phyloP scores from a whole-genome alignment of 2,888 invertebrate genomes.

The Gymnocheta viridis region DNA sequence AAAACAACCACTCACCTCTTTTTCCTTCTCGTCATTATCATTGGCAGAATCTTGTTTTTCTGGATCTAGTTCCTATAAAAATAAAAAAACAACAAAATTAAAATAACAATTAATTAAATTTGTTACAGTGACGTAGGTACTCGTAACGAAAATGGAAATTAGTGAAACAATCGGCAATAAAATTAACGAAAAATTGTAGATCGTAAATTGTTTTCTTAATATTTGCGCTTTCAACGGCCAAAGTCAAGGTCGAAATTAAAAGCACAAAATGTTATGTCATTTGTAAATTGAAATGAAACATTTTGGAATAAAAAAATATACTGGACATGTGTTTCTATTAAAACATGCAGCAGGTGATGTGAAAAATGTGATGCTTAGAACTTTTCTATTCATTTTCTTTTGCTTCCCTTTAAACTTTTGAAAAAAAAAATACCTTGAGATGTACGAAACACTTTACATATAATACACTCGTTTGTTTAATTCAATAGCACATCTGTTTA shows the following conservation, averaged over 20 bases:
- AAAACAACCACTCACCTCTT: conserved; percentile 82
- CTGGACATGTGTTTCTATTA: not conserved
- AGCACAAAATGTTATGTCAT: not conserved
- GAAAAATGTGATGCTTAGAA: not conserved
- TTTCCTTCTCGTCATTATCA: conserved; percentile 83
- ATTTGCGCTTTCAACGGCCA: conserved; percentile 24
- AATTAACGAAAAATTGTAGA: conserved; percentile 8
- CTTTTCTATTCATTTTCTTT: too few species aligned
- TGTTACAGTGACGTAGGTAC: conserved; percentile 8
- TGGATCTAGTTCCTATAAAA: conserved; percentile 86
- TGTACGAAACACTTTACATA: not conserved
- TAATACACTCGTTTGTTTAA: not conserved
- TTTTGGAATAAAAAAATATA: not conserved
- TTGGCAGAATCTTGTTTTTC: conserved; percentile 84
- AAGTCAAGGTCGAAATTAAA: conserved; percentile 47
- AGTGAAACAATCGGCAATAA: not conserved
- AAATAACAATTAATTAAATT: conserved; percentile 8
- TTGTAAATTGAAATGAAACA: not conserved
- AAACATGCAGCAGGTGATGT: not conserved
- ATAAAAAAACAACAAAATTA: conserved; percentile 48
- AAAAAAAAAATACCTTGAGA: not conserved
- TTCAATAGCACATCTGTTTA: not conserved
- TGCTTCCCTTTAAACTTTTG: not conserved
- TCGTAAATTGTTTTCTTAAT: conserved; percentile 10
- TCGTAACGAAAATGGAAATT: not conserved